Conservation (phyloP, 1,140 invertebrate species). For the Delia radicum region DNA sequence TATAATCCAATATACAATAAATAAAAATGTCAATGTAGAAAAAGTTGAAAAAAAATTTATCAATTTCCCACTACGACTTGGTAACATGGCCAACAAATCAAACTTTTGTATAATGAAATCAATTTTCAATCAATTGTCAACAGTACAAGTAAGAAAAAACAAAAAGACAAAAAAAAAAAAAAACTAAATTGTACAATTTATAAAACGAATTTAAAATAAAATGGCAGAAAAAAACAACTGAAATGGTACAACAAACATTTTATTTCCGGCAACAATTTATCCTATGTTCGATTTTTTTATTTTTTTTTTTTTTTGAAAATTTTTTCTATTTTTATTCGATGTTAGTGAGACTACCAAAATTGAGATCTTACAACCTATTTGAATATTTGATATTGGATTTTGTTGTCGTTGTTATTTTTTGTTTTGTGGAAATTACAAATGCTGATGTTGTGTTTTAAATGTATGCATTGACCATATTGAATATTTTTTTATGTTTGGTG, state of each 20-base stretch:
- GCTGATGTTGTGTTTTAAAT: background rate
- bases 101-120: conserved; percentile 19
- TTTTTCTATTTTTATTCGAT: background rate
- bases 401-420: background rate
- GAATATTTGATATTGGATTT: background rate
- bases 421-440: background rate
- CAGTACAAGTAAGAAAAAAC: background rate
- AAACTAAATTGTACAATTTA: background rate
- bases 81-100: conserved; percentile 13
- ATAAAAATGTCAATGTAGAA: background rate
- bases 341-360: background rate
- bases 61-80: conserved; percentile 1
- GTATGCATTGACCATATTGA: conserved; percentile 3
- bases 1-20: no score
- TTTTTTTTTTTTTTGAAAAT: background rate
- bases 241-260: conserved; percentile 13
- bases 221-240: background rate
- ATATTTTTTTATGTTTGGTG: background rate
- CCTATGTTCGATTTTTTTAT: background rate
- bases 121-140: conserved; percentile 23
- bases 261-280: conserved; percentile 21
- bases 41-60: background rate
- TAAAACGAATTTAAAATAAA: background rate
- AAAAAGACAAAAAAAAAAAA: background rate
- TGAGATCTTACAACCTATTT: conserved; percentile 13